Percentiles rank a stretch among this genome's conserved stretches.
Conservation (phyloP, 2,888 invertebrate genomes). For the Lacanobia oleracea region DNA sequence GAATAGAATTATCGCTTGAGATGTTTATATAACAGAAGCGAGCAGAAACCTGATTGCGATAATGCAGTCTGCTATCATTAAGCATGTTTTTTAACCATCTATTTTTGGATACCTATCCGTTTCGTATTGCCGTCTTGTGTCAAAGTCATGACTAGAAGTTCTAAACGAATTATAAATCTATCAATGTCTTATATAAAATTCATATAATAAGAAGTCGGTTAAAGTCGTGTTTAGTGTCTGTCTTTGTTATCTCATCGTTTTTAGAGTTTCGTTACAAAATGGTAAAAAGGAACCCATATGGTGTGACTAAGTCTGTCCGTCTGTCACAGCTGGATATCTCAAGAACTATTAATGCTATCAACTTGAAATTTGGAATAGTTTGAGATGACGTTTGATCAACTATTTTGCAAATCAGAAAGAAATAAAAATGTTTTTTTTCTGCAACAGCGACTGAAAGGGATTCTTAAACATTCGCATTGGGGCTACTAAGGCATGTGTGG, state of each 20-base stretch:
- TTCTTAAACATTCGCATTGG: too few species aligned
- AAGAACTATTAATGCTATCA: too few species aligned
- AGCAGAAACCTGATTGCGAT: background rate
- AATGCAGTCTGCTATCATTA: constrained; percentile 1
- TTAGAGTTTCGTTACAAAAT: too few species aligned
- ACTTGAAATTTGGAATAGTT: too few species aligned
- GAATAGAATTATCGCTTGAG: background rate
- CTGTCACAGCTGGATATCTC: too few species aligned
- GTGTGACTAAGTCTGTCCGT: too few species aligned
- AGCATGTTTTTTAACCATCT: background rate
- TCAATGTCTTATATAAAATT: background rate
- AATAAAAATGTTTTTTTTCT: too few species aligned
- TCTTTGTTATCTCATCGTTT: background rate
- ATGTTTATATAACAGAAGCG: constrained; percentile 30
- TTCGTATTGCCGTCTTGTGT: background rate
- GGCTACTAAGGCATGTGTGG: too few species aligned
- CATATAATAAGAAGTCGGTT: background rate
- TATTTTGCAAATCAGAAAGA: too few species aligned
- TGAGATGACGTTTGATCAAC: too few species aligned
- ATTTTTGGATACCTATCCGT: background rate
- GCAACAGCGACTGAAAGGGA: too few species aligned
- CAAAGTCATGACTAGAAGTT: background rate
- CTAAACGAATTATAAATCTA: background rate
- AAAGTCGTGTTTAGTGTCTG: background rate
- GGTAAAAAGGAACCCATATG: too few species aligned